These are phyloP conservation scores for Molothrus aeneus DNA, from an alignment of 2,797 vertebrate genomes.

Conservation along the genomic window DNA sequence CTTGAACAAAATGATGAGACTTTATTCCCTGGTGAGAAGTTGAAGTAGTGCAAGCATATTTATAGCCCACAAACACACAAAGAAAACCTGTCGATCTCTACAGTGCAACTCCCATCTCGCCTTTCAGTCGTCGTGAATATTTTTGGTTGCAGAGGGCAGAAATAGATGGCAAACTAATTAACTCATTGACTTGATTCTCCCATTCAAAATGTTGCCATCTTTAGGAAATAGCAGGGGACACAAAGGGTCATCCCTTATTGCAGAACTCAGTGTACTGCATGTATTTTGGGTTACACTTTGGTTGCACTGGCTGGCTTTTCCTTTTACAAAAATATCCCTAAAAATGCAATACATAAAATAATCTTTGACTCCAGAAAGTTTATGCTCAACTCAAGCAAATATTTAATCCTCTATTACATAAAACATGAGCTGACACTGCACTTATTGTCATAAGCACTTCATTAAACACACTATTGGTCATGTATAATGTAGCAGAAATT, in stretches of 20 bases:
- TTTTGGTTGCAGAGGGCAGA: slow-evolving; percentile 13
- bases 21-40: slow-evolving; percentile 14
- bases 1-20: slow-evolving; percentile 5
- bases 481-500: background rate
- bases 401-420: slow-evolving; percentile 9
- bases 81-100: background rate
- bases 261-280: background rate
- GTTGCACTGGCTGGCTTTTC: background rate
- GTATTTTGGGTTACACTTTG: background rate
- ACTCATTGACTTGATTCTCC: background rate
- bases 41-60: slow-evolving; percentile 10
- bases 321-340: background rate
- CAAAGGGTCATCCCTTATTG: background rate
- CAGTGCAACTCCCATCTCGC: background rate
- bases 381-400: background rate
- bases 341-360: background rate
- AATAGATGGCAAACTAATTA: slow-evolving; percentile 25
- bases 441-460: background rate
- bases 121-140: background rate
- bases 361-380: background rate
- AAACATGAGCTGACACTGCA: background rate
- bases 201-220: background rate
- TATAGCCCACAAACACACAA: background rate
- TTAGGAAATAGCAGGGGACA: background rate
- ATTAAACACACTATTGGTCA: background rate